Base-by-base conservation (phyloP, 2,797 vertebrate species). In the Pseudocheirus occidentalis region DNA sequence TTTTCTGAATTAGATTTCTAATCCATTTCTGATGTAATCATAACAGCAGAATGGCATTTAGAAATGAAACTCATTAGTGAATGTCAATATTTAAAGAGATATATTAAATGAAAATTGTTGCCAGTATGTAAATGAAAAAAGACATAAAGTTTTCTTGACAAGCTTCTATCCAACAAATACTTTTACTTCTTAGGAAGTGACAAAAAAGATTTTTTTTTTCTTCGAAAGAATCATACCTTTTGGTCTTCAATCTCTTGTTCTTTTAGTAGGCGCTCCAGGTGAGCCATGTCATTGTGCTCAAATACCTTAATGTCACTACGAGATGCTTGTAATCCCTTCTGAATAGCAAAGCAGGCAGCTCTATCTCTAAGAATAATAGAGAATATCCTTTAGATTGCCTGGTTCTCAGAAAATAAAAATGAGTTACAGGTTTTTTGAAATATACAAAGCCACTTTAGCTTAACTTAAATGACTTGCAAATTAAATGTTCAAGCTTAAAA, bases 251-350 rank as follows among this genome's bases (percentile, higher is more conserved):
- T 96, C 97, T 99, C 99, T 98, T 99, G 99, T 93, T 99, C 99
- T 97, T 99, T 99, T 52, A 99, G 98, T 52, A 99, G 98, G 95
- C 98, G 98, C 98, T 99, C 99, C 97, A 99, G 99, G 97, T 99
- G 99, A 91, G 99, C 98, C 99, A 99, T 99, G 98, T 99, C 99
- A 89, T 99, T 99, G 98, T 99, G 99, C 95, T 99, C 99, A 98
- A 99, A 99, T 97, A 99, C 99, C 97, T 99, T 99, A 98, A 99
- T 99, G 98, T 99, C 99, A 98, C 99, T 99, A 94, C 99, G 99
- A 29, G 99, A 99, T 6, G 99, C 99, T 93, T 99, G 99, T 90
- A 99, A 99, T 95, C 99, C 99, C 97, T 99, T 99, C 98, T 99
- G 99, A 98, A 99, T 99, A 95, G 99, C 99, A 98, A 99, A 99